Percentiles rank a stretch among this genome's conserved stretches.
These are phyloP conservation scores for Tanytarsus gracilentus DNA, from an alignment of 2,888 invertebrate species.

Conservation along the genomic window DNA sequence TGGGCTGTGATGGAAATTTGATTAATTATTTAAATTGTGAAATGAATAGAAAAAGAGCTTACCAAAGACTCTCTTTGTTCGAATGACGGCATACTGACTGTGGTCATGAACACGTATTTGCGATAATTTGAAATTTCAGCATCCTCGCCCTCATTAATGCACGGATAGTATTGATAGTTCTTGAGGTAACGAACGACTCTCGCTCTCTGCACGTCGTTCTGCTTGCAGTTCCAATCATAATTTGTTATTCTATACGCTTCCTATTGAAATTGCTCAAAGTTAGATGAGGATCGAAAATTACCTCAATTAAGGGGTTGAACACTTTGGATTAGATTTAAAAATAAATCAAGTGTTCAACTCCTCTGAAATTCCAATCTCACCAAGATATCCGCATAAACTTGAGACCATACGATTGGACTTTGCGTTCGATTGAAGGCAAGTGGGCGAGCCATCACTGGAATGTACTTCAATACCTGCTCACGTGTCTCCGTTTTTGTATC, in stretches of 20 bases:
- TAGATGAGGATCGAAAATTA: neutral
- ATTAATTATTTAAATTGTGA: neutral
- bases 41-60: neutral
- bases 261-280: slow-evolving; percentile 1
- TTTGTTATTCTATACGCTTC: slow-evolving; percentile 25
- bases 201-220: slow-evolving; percentile 36
- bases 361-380: slow-evolving; percentile 36
- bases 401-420: slow-evolving; percentile 51
- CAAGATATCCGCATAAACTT: slow-evolving; percentile 49
- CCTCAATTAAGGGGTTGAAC: neutral
- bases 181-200: slow-evolving; percentile 22
- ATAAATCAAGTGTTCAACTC: neutral
- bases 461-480: slow-evolving; percentile 56
- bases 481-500: slow-evolving; percentile 55
- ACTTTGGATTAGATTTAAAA: neutral
- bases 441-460: slow-evolving; percentile 54
- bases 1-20: slow-evolving; percentile 37
- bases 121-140: neutral
- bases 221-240: slow-evolving; percentile 33
- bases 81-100: slow-evolving; percentile 20
- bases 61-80: slow-evolving; percentile 4
- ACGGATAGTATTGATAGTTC: slow-evolving; percentile 4
- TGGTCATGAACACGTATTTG: slow-evolving; percentile 25
- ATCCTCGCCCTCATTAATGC: slow-evolving; percentile 6
- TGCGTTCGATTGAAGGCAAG: slow-evolving; percentile 46